Base-by-base conservation (phyloP, 2,888 invertebrate genomes). In the Beris chalybata region DNA sequence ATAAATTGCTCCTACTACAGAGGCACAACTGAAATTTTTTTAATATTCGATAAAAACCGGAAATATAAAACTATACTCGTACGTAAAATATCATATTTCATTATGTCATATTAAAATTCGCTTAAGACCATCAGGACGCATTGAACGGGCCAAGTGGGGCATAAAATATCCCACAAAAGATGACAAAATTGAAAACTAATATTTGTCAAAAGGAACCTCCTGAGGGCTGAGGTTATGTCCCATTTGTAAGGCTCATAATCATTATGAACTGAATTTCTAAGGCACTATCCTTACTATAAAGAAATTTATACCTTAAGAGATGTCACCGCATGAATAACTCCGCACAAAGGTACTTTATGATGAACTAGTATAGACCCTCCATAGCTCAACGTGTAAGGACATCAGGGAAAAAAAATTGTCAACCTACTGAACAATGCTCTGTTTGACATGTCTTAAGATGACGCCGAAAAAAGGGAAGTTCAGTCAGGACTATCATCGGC, bases 311-410 rank as follows among this genome's bases (percentile, higher is more conserved):
- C 38, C 52, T 61, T 61, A 61, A 61, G 52, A 56, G 22, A 59
- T 61, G 61, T 61, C 61, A 61, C 61, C 61, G 61, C 61, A 61
- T 61, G 61, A 61, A 61, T 61, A 61, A 61, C 61, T 52, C 52
- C 50, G 47, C 61, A 61, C 61, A 61, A 61, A 52, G 38, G 43
- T 32, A 48, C 30, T 38, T 38, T 38, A 56, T 56, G n/a, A 38
- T 38, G 38, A 11, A 52, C n/a, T 38, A 50, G 52, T 50, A 52
- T 32, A 43, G 50, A 61, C 50, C 13, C 50, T 22, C 22, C 22
- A 22, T 22, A 50, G 38, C 29, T 61, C 43, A 22, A 52, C 22
- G 61, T 13, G 61, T 13, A 61, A 31, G 52, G 52, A 31, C 52
- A 50, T 50, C 38, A 38, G 50, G 38, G 5, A 58, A 31, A 43